Evolutionary conservation across 2,888 invertebrate genomes (phyloP), one percentile per base, ranked within the genome.

Genomic region (Hirtodrosophila cameraria): DNA sequence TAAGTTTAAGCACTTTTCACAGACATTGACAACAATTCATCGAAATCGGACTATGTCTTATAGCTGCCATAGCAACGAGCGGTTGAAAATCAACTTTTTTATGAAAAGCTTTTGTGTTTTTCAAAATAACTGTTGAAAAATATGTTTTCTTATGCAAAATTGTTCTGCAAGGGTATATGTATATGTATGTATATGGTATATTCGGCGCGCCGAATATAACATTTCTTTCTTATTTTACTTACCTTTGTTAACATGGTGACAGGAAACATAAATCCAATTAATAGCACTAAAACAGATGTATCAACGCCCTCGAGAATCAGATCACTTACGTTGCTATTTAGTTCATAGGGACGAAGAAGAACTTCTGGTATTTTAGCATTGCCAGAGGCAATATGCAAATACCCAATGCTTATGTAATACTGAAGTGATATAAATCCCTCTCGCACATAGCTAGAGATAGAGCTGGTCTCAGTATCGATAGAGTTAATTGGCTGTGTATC

Each of bases 251-350:
- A 94, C 78, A 95, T 95, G 9, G 95, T 93, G 28, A 94, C 94
- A 0, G 95, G 94, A 86, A 96, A 96, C 64, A 95, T 93, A 85
- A 95, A 96, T 82, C 95, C 95, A 18, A 97, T 91, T 90, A 96
- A 92, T 11, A 97, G 91, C 33, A 97, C 93, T 68, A 95, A 91
- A 0, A 96, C 94, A 30, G 94, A 92, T 5, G 92, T 89, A 86
- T 94, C 93, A 33, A 96, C 86, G 0, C 93, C 93, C n/a, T 93
- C 91, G 2, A 95, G 89, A 8, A 95, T 92, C 0, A 92, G 83
- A 86, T 96, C 96, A 25, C 93, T 89, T 0, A 93, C 88, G 88
- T 93, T 95, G 0, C 92, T 89, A 0, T 95, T 94, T 83, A 94
- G 94, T 0, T 96, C 94, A 88, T 93, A 95, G 45, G 96, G 91